Evolutionary conservation across 1,140 invertebrate species (phyloP), one percentile per base, ranked within the genome.

Genomic region (Halyomorpha halys): DNA sequence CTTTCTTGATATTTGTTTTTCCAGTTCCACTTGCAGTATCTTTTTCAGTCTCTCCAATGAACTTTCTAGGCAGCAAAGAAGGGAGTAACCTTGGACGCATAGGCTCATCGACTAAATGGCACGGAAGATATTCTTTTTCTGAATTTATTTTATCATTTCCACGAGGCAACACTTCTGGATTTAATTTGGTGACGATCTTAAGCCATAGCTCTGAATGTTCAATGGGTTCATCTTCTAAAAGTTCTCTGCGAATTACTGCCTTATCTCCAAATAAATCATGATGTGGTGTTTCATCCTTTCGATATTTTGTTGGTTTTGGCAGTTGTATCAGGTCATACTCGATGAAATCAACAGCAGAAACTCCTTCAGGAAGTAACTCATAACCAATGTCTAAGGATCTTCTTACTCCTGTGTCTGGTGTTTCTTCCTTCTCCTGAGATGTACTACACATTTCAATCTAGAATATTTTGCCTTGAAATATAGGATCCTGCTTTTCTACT

Each of bases 321-420:
- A 23, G 23, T 5, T 2, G 21, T 15, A 56, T 25, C 18, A 23
- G 21, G 4, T 23, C 4, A 25, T 56, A 25, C 6, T 56, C 19
- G 23, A 56, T 56, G 23, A 56, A 56, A 25, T 56, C 53, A 2
- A 6, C 18, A 2, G 53, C 53, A 5, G 53, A 23, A 23, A 56
- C 11, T 13, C 53, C 53, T 23, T 56, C 53, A 23, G 53, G 53
- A 56, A 56, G 53, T 23, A 19, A 16, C 23, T 56, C 53, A 15
- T 23, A 21, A 3, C 53, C 53, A 23, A 56, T 56, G 14, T 56
- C 53, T 11, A 56, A 23, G 6, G 53, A 21, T 15, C 53, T 56
- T 27, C 2, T 56, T 4, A 56, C 14, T 14, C 15, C 47, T 4
- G 14, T 19, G n/a, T 49, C 21, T 49, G 47, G 4, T 1, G 5